Base-by-base conservation (phyloP, 2,113 vertebrate genomes). In the Balaeniceps rex region DNA sequence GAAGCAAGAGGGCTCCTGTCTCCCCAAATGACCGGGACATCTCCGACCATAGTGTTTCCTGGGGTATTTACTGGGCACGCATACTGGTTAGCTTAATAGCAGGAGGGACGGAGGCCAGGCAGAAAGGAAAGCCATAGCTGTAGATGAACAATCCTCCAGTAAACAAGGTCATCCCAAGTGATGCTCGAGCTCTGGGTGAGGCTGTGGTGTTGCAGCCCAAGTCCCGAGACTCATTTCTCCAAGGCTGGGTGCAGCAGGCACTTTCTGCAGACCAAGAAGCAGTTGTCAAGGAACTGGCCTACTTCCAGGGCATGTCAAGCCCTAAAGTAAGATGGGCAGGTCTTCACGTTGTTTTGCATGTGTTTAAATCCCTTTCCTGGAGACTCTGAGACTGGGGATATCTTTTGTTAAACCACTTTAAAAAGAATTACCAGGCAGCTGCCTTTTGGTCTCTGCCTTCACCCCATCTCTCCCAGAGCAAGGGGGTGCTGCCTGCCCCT, bases 81-180 rank as follows among this genome's bases (percentile, higher is more conserved):
- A 11, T 47, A 29, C 12, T 66, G 36, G 2, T 79, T 69, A 51
- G 9, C 33, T 72, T 72, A 51, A 23, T 2, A 90, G 47, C 44
- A 76, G 33, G 33, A 71, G 5, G 23, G n/a, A 24, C 2, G 0
- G 51, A 63, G 61, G 36, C 11, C 26, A 61, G 68, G 44, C 19
- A 82, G 65, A 69, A 80, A 83, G 44, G 12, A 87, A 83, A 76
- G 28, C 24, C 19, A 1, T 12, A 61, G 49, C 44, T 65, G 51
- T 19, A 85, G 29, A 19, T 44, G 58, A 64, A 22, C 29, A 76
- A 54, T 57, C 46, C 24, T 19, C 44, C 26, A 22, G 36, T 29
- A 63, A 84, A 70, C 23, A 38, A 64, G 42, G 38, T 18, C 12
- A 25, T 29, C 52, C 14, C 4, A 4, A 61, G 58, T 0, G 0